Evolutionary conservation across 1,140 invertebrate genomes (phyloP), one percentile per base, ranked within the genome.

Genomic region (Eulimnadia texana): DNA sequence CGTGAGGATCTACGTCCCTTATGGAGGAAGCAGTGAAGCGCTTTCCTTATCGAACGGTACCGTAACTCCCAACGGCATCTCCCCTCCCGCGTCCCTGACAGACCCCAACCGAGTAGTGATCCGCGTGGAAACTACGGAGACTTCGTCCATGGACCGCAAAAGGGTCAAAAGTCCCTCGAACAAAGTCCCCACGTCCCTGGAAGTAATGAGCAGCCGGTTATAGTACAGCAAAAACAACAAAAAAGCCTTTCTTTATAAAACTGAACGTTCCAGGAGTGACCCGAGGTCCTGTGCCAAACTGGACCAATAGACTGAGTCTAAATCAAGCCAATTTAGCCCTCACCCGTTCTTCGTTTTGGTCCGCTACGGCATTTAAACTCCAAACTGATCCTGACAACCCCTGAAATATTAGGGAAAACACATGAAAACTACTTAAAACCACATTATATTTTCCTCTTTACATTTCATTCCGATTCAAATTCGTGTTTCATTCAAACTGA

Each of bases 1-100:
- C 24, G 79, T 88, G 42, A 75, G 84, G 53, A 87, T 87, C 62
- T 86, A 85, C 71, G 85, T 87, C 42, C 83, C 84, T 6, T 86
- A 86, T 68, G 78, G 72, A 16, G 56, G 59, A 27, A 59, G 59
- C 49, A 25, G 22, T 20, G 29, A 58, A n/a, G 49, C 75, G 78
- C 13, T 74, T 76, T 3, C 63, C 71, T 51, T 70, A 72, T 19
- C 73, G 71, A 23, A 76, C 71, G 59, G 74, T 71, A 68, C 77
- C 74, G 67, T 77, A 65, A 49, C 76, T 24, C 20, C 28, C 42
- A 60, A 52, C 42, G 42, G 55, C 28, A 19, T 52, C 13, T 57
- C 76, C 63, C 82, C 72, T 67, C 81, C 77, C 66, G 78, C 61
- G 64, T 22, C 70, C 71, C 70, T 71, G 2, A 71, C 76, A 60